Evolutionary conservation across 30 jellyfish, hydroid and myxozoan species (phyloP), one percentile per base, ranked within the genome.

Genomic region (Turritopsis dohrnii): DNA sequence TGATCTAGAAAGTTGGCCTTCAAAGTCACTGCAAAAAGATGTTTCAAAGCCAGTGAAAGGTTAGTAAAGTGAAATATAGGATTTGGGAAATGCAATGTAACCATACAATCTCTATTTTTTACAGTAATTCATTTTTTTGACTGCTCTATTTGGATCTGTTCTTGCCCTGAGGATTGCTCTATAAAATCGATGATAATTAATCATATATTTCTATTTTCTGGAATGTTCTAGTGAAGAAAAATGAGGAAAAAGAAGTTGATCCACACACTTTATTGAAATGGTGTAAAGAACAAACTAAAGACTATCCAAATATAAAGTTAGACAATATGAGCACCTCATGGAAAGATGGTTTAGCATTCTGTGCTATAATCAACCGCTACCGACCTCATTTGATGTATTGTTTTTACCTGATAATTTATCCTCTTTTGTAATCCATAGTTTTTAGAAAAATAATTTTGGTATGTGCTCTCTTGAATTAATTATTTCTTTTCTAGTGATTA

Each of bases 261-360:
- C 96, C 97, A 1, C 52, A 75, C 54, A 79, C 84, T 22, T 71
- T 91, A 26, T 82, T 91, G 54, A 76, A 77, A 79, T 91, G 97
- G 97, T 91, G 97, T 80, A 93, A 91, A 71, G 97, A 91, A 19
- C 94, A 85, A 65, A 91, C 97, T 7, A 71, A 71, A 5, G 91
- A 74, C 13, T 91, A 91, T 87, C 96, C 94, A 17, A 88, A 86
- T 13, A 90, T 91, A 29, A 84, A 81, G 66, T 65, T 91, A 0
- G 69, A 79, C 52, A 94, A 91, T 60, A 83, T 91, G 96, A 88
- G 93, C 19, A 29, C 66, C 16, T 91, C 97, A 0, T 91, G 97
- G 97, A 84, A 84, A 29, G 87, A 81, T 88, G 97, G 97, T 28
- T 86, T 91, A 17, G 97, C 89, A 22, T 91, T 91, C 83, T 87